A percentile compares a stretch with the other conserved stretches of the same genome.
phyloP scores from a whole-genome alignment of 2,113 vertebrate species.

The Oxyruncus cristatus region DNA sequence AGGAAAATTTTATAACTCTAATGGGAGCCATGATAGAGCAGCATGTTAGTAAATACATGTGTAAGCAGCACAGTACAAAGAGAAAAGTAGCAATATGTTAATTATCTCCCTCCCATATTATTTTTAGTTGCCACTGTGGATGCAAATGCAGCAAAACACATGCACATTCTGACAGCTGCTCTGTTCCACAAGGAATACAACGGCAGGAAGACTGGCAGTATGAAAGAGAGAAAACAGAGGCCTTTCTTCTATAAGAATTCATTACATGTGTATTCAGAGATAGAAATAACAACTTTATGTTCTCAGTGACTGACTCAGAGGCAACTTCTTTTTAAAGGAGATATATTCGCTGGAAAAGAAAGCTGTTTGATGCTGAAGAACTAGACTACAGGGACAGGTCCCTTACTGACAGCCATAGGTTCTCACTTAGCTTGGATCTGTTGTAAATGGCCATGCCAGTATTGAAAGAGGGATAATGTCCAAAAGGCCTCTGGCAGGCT shows the following conservation, averaged over 20 bases:
- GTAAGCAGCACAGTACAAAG: slow-evolving; percentile 58
- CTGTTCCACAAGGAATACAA: slow-evolving; percentile 13
- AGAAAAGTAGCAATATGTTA: slow-evolving; percentile 60
- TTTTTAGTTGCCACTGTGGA: slow-evolving; percentile 53
- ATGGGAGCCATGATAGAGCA: slow-evolving; percentile 54
- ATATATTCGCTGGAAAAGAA: not conserved
- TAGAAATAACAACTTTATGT: not conserved
- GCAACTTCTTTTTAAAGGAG: not conserved
- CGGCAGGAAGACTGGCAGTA: not conserved
- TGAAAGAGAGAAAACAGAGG: slow-evolving; percentile 18
- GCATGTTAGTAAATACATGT: slow-evolving; percentile 69
- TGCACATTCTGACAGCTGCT: slow-evolving; percentile 11
- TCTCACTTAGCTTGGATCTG: not conserved
- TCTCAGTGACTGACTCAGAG: not conserved
- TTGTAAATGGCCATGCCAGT: not conserved
- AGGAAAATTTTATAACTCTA: slow-evolving; percentile 62
- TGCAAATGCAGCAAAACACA: not conserved
- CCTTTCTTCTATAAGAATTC: not conserved
- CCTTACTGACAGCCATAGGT: not conserved
- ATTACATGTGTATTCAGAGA: not conserved
- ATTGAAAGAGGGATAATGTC: not conserved
- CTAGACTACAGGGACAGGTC: not conserved
- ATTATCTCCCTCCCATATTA: slow-evolving; percentile 53
- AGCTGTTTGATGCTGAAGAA: not conserved
- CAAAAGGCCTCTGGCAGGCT: not conserved